A percentile compares a stretch with the other conserved stretches of the same genome.
Evolutionary conservation across 1,140 invertebrate genomes (phyloP).

Genomic region (Drosophila pachea): DNA sequence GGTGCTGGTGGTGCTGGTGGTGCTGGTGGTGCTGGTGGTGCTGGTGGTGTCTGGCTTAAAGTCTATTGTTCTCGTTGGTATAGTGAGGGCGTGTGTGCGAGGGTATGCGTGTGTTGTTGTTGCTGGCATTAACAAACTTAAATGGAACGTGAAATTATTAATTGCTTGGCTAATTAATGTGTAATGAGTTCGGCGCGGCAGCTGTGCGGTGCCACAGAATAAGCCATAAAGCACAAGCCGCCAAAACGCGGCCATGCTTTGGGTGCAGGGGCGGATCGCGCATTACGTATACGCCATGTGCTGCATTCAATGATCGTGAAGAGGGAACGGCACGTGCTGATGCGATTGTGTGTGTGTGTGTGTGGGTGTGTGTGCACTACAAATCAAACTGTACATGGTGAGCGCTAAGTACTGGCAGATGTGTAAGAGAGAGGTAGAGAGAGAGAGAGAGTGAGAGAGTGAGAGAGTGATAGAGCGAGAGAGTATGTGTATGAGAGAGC

Average conservation of each 20-base stretch:
- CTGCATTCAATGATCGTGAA: constrained; percentile 43
- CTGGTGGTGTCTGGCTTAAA: constrained; percentile 2
- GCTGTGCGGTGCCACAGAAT: constrained; percentile 49
- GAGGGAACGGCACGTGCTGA: constrained; percentile 28
- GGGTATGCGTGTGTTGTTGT: constrained; percentile 29
- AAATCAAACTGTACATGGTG: constrained; percentile 21
- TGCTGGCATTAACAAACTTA: constrained; percentile 61
- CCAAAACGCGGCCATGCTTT: not conserved
- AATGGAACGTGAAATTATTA: constrained; percentile 76
- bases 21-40: not conserved
- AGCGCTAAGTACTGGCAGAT: constrained; percentile 19
- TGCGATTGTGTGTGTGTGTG: constrained; percentile 13
- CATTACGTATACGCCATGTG: constrained; percentile 43
- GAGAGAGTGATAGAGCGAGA: no score
- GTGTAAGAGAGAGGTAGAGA: not conserved
- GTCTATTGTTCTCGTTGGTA: constrained; percentile 24
- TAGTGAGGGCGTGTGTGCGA: constrained; percentile 1
- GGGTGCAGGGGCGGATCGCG: constrained; percentile 16
- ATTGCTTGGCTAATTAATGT: constrained; percentile 71
- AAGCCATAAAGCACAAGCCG: constrained; percentile 30
- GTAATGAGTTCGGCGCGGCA: constrained; percentile 65
- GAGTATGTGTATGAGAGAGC: no score
- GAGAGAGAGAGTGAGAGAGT: no score
- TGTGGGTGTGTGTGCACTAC: constrained; percentile 12
- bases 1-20: not conserved